Evolutionary conservation across 2,888 invertebrate species (phyloP).

Genomic region (Griposia aprilina): DNA sequence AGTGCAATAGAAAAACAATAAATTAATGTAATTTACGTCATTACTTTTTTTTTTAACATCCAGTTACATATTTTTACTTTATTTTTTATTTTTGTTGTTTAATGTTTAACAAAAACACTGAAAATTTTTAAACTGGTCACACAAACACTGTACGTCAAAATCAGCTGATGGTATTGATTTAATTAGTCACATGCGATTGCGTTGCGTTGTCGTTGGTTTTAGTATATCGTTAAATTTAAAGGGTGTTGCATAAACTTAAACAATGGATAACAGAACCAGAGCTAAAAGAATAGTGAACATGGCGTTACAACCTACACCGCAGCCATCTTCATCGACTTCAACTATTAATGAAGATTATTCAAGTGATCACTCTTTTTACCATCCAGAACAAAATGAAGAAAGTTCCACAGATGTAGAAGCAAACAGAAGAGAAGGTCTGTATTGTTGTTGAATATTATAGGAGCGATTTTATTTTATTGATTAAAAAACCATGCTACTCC

Average conservation of each 20-base stretch:
- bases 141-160: constrained; percentile 11
- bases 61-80: not conserved
- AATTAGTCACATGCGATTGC: constrained; percentile 31
- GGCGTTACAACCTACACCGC: constrained; percentile 46
- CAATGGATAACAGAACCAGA: constrained; percentile 40
- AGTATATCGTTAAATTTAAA: not conserved
- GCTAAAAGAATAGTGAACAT: constrained; percentile 47
- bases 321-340: constrained; percentile 45
- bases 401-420: constrained; percentile 47
- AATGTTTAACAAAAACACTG: constrained; percentile 1
- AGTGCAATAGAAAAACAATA: constrained; percentile 34
- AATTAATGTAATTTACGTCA: constrained; percentile 5
- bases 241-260: not conserved
- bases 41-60: too few species aligned
- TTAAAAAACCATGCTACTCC: constrained; percentile 5
- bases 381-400: constrained; percentile 54
- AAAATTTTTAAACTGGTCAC: constrained; percentile 10
- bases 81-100: constrained; percentile 1
- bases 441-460: constrained; percentile 26
- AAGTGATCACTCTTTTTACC: constrained; percentile 53
- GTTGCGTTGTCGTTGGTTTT: not conserved
- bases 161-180: not conserved
- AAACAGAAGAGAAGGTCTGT: constrained; percentile 42
- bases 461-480: constrained; percentile 11
- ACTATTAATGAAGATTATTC: constrained; percentile 47